These are phyloP conservation scores for Crematogaster levior DNA, from an alignment of 2,888 invertebrate genomes.

Conservation along the genomic window DNA sequence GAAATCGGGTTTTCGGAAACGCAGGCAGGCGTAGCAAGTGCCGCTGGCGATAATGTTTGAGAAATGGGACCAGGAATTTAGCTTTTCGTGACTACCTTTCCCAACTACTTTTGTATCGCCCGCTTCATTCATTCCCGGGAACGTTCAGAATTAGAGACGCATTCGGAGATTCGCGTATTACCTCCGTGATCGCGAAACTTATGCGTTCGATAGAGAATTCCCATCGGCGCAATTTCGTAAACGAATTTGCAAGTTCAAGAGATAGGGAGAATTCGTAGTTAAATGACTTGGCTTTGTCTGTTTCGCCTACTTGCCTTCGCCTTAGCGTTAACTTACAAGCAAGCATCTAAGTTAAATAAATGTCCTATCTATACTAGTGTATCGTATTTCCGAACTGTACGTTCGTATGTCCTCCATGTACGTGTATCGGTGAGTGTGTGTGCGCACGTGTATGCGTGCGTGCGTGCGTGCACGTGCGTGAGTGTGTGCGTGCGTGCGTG, in stretches of 20 bases:
- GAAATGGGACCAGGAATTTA: slow-evolving; percentile 79
- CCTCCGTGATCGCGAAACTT: slow-evolving; percentile 14
- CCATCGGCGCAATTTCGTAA: not conserved
- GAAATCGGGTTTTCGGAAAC: slow-evolving; percentile 54
- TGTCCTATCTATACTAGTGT: slow-evolving; percentile 19
- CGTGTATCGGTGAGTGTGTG: too few species aligned
- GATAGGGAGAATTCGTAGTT: slow-evolving; percentile 34
- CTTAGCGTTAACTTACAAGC: slow-evolving; percentile 34
- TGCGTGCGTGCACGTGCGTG: too few species aligned
- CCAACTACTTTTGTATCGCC: slow-evolving; percentile 67
- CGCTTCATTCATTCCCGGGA: slow-evolving; percentile 58
- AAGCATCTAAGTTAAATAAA: slow-evolving; percentile 37
- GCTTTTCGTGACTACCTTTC: slow-evolving; percentile 71
- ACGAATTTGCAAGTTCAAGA: slow-evolving; percentile 21
- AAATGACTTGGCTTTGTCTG: slow-evolving; percentile 42
- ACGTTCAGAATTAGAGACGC: slow-evolving; percentile 32
- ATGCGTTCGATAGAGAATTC: slow-evolving; percentile 20
- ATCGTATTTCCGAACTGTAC: slow-evolving; percentile 33
- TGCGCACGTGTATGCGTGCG: too few species aligned
- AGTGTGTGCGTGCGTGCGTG: too few species aligned
- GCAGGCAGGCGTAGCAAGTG: slow-evolving; percentile 47
- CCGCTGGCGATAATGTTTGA: slow-evolving; percentile 71
- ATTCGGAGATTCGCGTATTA: not conserved
- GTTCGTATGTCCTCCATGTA: slow-evolving; percentile 16
- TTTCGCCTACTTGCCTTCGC: slow-evolving; percentile 35